These are phyloP conservation scores for Teleogryllus oceanicus DNA, from an alignment of 2,888 invertebrate species.

Conservation along the genomic window DNA sequence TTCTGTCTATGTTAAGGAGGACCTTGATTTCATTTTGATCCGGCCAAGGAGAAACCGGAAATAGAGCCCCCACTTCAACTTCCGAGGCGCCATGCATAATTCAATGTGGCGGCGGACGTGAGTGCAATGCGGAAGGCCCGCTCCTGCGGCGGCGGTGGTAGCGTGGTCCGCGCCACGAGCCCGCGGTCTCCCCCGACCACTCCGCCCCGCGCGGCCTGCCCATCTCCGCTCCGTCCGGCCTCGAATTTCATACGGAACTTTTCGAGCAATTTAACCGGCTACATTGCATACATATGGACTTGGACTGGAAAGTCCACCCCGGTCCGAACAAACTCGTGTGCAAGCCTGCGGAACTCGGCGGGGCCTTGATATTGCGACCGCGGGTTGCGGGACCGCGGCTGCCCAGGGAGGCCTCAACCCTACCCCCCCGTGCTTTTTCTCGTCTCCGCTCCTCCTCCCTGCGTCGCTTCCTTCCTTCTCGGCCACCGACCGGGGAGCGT, in stretches of 20 bases:
- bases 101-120: constrained; percentile 18
- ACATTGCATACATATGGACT: constrained; percentile 18
- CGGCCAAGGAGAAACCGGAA: constrained; percentile 8
- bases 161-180: background rate
- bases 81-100: constrained; percentile 1
- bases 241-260: constrained; percentile 8
- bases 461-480: too few relatives aligned
- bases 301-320: background rate
- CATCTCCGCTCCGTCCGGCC: background rate
- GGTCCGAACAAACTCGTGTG: background rate
- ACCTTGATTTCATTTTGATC: background rate
- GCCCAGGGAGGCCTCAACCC: too few relatives aligned
- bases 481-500: too few relatives aligned
- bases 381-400: background rate
- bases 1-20: background rate
- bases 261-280: constrained; percentile 7
- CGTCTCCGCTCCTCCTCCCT: too few relatives aligned
- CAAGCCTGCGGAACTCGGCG: background rate
- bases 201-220: background rate
- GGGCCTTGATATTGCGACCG: background rate
- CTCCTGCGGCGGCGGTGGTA: background rate
- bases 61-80: constrained; percentile 4
- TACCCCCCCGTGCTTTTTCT: too few relatives aligned
- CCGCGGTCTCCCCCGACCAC: background rate
- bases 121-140: constrained; percentile 1